Evolutionary conservation across 2,113 vertebrate genomes (phyloP).

Genomic region (Serinus canaria): DNA sequence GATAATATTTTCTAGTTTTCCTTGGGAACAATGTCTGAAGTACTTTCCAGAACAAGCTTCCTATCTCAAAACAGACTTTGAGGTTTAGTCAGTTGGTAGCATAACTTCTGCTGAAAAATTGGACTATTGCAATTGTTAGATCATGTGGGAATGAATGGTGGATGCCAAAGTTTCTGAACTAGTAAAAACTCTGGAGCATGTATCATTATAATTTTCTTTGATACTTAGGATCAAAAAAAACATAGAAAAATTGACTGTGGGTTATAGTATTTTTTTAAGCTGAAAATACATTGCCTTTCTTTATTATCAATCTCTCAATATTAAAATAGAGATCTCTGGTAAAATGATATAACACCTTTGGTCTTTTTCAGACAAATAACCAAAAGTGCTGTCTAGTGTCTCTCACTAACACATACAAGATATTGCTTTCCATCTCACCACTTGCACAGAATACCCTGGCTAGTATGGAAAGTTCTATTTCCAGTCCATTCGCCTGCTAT

Average conservation of each 20-base stretch:
- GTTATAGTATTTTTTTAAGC: neutral
- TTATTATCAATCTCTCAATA: neutral
- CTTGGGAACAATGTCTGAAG: neutral
- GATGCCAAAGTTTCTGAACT: neutral
- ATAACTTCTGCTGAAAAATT: neutral
- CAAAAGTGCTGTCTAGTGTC: neutral
- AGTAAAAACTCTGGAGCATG: neutral
- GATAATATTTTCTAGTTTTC: neutral
- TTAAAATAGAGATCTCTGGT: neutral
- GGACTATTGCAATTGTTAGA: neutral
- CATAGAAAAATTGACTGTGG: neutral
- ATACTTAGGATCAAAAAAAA: neutral
- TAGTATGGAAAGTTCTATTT: neutral
- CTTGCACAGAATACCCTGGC: neutral
- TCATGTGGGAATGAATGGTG: neutral
- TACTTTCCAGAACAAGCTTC: neutral
- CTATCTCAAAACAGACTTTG: neutral
- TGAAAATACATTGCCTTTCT: neutral
- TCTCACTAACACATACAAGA: neutral
- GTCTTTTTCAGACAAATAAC: neutral
- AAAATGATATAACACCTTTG: neutral
- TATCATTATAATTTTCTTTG: neutral
- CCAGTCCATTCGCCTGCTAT: neutral
- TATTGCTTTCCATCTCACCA: neutral
- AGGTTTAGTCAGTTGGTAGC: neutral